A percentile compares a stretch with the other conserved stretches of the same genome.
These are phyloP conservation scores for Rutilus rutilus DNA, from an alignment of 2,113 vertebrate species.

Conservation along the genomic window DNA sequence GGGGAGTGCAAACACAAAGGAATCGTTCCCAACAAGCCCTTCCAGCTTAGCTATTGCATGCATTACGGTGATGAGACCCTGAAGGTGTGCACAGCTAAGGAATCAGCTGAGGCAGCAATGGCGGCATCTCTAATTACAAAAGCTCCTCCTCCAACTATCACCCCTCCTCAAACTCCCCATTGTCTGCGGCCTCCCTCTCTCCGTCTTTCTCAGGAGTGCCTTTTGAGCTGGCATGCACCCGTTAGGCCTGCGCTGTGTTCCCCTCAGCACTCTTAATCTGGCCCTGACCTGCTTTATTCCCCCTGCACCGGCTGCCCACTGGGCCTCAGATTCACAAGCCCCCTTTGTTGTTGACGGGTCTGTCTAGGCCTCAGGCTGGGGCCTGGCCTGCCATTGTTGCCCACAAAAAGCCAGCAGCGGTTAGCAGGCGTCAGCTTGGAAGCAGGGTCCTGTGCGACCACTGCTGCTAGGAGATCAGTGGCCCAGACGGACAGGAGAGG, in stretches of 20 bases:
- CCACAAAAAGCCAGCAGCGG: constrained; percentile 75
- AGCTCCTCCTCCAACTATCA: constrained; percentile 44
- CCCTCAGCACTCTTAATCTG: constrained; percentile 74
- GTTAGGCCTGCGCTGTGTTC: constrained; percentile 42
- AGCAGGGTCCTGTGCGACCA: constrained; percentile 61
- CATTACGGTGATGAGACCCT: constrained; percentile 69
- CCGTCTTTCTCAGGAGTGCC: constrained; percentile 38
- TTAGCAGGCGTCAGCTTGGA: constrained; percentile 74
- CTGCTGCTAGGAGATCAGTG: constrained; percentile 5
- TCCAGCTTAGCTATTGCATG: constrained; percentile 73
- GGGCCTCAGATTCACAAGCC: constrained; percentile 66
- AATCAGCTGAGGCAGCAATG: constrained; percentile 67
- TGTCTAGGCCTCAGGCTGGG: constrained; percentile 79
- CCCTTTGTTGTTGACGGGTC: constrained; percentile 62
- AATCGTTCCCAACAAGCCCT: constrained; percentile 68
- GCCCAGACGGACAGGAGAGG: constrained; percentile 10
- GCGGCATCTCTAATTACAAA: constrained; percentile 61
- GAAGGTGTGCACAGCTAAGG: constrained; percentile 63
- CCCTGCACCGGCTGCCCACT: constrained; percentile 62
- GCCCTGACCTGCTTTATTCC: constrained; percentile 79
- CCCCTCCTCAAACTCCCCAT: constrained; percentile 43
- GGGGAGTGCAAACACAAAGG: constrained; percentile 72
- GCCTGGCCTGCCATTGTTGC: constrained; percentile 77
- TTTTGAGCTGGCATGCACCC: constrained; percentile 50
- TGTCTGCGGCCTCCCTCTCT: constrained; percentile 43